These are phyloP conservation scores for Semicossyphus pulcher DNA, from an alignment of 2,113 vertebrate species.

Conservation along the genomic window DNA sequence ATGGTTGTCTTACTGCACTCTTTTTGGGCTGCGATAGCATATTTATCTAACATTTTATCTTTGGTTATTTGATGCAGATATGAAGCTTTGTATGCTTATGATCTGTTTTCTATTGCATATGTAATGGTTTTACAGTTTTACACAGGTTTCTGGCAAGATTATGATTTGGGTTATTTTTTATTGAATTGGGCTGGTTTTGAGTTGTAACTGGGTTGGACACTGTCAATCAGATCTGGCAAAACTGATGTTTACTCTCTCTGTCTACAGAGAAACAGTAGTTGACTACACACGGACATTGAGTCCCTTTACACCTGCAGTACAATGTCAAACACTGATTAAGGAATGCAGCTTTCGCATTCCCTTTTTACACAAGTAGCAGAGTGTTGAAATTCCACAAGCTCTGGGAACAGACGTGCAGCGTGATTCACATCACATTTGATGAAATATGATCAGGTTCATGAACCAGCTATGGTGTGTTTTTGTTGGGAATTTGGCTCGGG, in stretches of 20 bases:
- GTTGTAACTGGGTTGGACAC: too few relatives aligned
- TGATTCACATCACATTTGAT: constrained; percentile 78
- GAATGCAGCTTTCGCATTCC: constrained; percentile 29
- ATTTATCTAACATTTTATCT: too few relatives aligned
- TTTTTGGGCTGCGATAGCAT: too few relatives aligned
- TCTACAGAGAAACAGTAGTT: background rate
- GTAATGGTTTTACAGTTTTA: too few relatives aligned
- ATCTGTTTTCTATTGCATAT: too few relatives aligned
- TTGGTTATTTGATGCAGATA: too few relatives aligned
- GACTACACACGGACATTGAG: background rate
- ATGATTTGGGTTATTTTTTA: too few relatives aligned
- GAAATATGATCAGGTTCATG: constrained; percentile 77
- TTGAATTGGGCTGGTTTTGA: too few relatives aligned
- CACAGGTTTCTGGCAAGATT: too few relatives aligned
- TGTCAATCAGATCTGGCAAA: too few relatives aligned
- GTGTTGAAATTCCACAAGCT: constrained; percentile 70
- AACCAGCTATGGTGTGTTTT: constrained; percentile 66
- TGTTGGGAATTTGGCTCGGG: constrained; percentile 71
- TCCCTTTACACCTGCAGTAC: constrained; percentile 30
- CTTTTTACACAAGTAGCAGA: constrained; percentile 46
- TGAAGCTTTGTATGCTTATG: too few relatives aligned
- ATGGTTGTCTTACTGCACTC: too few relatives aligned
- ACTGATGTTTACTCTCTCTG: background rate
- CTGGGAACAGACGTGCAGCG: constrained; percentile 74
- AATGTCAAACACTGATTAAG: constrained; percentile 63